Evolutionary conservation across 2,797 vertebrate species (phyloP).

Genomic region (Anabacerthia variegaticeps): DNA sequence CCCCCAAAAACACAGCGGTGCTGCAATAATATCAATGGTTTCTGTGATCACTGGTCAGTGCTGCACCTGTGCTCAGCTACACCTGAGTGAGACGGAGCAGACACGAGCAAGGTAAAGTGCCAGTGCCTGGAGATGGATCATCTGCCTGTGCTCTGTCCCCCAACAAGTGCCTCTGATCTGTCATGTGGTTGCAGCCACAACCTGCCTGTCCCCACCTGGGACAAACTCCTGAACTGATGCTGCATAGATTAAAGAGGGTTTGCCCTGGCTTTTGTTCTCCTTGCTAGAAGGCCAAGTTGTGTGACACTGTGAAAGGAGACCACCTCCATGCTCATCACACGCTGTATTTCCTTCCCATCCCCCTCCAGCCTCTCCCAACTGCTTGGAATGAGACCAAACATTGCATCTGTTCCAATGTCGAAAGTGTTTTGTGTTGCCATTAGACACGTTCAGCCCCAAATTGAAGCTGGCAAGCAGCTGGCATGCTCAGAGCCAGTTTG

Average conservation of each 20-base stretch:
- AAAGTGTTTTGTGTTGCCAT: background rate
- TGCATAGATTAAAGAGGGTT: background rate
- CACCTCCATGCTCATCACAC: rapidly evolving
- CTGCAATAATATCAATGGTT: rapidly evolving
- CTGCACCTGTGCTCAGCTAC: background rate
- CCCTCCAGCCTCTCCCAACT: background rate
- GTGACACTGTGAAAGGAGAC: background rate
- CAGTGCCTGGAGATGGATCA: background rate
- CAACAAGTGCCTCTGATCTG: background rate
- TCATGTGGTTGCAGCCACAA: rapidly evolving
- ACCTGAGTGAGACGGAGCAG: background rate
- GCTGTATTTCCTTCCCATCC: background rate
- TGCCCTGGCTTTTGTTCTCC: background rate
- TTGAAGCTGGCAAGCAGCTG: conserved; percentile 54
- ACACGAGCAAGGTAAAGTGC: rapidly evolving
- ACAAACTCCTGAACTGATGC: background rate
- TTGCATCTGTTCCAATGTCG: background rate
- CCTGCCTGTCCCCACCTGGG: background rate
- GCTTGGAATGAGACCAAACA: background rate
- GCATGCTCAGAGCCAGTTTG: background rate
- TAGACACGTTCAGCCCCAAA: conserved; percentile 3
- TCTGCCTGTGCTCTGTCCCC: background rate
- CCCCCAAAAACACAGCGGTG: rapidly evolving
- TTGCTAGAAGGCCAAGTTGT: background rate
- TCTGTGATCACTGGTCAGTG: background rate